Evolutionary conservation across 2,797 vertebrate genomes (phyloP), one percentile per base, ranked within the genome.

Genomic region (Pseudotriccus pelzelni): DNA sequence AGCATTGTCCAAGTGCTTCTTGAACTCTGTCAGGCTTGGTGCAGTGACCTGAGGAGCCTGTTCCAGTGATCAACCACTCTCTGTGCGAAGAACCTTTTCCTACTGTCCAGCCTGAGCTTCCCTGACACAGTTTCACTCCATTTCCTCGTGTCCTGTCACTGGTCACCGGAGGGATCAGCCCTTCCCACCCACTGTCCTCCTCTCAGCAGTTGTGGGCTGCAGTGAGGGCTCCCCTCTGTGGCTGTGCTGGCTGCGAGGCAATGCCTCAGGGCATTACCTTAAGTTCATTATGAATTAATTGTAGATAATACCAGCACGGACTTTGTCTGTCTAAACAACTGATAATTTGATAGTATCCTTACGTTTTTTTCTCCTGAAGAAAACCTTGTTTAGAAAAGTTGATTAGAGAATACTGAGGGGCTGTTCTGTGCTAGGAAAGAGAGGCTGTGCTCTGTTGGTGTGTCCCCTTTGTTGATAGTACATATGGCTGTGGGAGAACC

Each of bases 61-160:
- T 14, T 39, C 50, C 73, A 32, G 18, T 27, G 59, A 9, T 39
- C 37, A 39, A 0, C 24, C 63, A 28, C 15, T 34, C 62, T 68
- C 30, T 63, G 37, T 6, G 2, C 4, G 15, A 58, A 30, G n/a
- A 64, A 28, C 50, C n/a, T 52, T 21, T 19, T 27, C 17, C 30
- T 15, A 0, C 5, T 10, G 18, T 27, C 28, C 76, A 15, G 2
- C 8, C 44, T 75, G 69, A 63, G 50, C 63, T 32, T 27, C 50
- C 56, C 28, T 16, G 28, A 1, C 11, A 10, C 37, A 21, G n/a
- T 7, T 18, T 25, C 8, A 2, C 20, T 52, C 53, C 9, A 0
- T 63, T 36, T 18, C 63, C 50, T 36, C 1, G 0, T 39, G 49
- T 12, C 37, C n/a, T 28, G 59, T 49, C 27, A 9, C 30, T 72